Base-by-base conservation (phyloP, 2,113 vertebrate genomes). In the Paedocypris sp. region DNA sequence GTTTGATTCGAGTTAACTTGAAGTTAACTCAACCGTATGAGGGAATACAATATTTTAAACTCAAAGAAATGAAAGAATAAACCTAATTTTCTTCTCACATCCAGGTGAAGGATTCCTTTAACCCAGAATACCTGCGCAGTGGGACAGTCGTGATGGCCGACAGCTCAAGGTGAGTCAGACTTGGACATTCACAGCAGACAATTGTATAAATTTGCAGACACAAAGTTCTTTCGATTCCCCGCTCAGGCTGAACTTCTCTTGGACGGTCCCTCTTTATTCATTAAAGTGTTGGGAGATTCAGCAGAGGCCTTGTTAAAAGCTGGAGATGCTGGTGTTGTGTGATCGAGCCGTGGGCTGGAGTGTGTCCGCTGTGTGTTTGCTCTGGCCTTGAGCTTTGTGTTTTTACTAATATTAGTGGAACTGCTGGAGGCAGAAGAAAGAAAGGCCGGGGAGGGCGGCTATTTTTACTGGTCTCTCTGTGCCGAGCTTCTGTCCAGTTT, bases 381-480 rank as follows among this genome's bases (percentile, higher is more conserved):
- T 60, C 41, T 68, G 43, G 69, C 79, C 69, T 52, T 47, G 52
- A 79, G 79, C 70, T 61, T 57, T 60, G 62, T 63, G 59, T 51
- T 50, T 59, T 73, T 73, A 65, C 80, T 86, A 80, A 84, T 81
- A 82, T 82, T 80, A 83, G 81, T 70, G 57, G 26, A 53, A 72
- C 66, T 50, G 72, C 81, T 79, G 67, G 60, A 80, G 80, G 73
- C 79, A 81, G 73, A 75, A 73, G 75, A 51, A 52, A 23, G 49
- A 15, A 20, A 53, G 45, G 75, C 63, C 70, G 76, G 64, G 60
- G 41, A 78, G 76, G 75, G 66, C 64, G 64, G 71, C 75, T 85
- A 83, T 85, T 86, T 85, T 80, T 83, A 83, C 58, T 66, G 71
- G 64, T 64, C 49, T 48, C 63, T 70, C 69, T 67, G 70, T 70